Evolutionary conservation across 1,140 invertebrate species (phyloP), one percentile per base, ranked within the genome.

Genomic region (Drosophila serrata): DNA sequence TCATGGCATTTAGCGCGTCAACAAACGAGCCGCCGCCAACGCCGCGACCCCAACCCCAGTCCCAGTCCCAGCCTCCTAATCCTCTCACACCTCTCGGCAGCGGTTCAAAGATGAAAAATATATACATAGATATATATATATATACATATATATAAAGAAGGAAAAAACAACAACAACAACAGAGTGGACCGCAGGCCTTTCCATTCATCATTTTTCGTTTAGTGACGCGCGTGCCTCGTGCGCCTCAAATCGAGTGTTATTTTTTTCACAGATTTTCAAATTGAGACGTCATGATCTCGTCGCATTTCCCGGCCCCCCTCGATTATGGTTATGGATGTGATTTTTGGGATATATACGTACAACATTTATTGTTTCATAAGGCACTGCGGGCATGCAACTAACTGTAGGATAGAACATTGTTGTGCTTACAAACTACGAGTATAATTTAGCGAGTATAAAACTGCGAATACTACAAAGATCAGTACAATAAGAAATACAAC

Each of bases 201-300:
- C 76, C 84, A 87, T 87, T 87, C 85, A 87, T 87, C 85, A 87
- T 88, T 87, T 87, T 81, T 74, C 76, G 73, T 84, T 87, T 87
- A 87, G 84, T 87, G 84, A 87, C 84, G 84, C 84, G 80, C 84
- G 84, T 87, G 84, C 84, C 82, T 88, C 84, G 82, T 87, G 82
- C 81, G 80, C 61, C 73, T 84, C 77, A 77, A 85, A 85, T 84
- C 77, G 63, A 70, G 64, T 76, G 65, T 80, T 74, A 61, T 79
- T 73, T 55, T 79, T 72, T 82, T 82, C 75, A 84, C 65, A 81
- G 77, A 85, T 90, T 87, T 90, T 72, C 70, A 73, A 82, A 87
- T 87, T 87, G 60, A 87, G 84, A 84, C 84, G 84, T 87, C 84
- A 87, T 87, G 84, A 88, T 79, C 55, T 53, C 37, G 60, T 60